Conservation (phyloP, 2,113 vertebrate genomes). For the Machaerirhynchus nigripectus region DNA sequence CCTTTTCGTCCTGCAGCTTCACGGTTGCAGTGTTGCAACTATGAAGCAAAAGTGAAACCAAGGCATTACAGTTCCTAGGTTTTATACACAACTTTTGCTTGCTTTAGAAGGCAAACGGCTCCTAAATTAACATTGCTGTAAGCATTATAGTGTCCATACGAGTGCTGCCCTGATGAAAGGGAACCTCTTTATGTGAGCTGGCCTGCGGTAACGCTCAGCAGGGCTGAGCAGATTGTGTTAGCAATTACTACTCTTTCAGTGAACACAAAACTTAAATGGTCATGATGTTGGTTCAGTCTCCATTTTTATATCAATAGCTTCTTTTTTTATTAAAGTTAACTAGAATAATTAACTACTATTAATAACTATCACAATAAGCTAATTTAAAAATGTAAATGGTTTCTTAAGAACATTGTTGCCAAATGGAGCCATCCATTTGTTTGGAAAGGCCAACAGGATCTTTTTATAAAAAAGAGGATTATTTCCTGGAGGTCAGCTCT, state of each 20-base stretch:
- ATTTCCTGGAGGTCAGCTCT: neutral
- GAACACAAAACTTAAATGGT: neutral
- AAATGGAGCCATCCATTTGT: neutral
- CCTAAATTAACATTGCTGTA: neutral
- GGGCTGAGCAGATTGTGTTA: neutral
- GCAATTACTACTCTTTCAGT: neutral
- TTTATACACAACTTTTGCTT: neutral
- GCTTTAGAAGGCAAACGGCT: neutral
- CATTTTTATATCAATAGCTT: neutral
- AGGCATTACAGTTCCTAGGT: neutral
- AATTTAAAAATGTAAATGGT: neutral
- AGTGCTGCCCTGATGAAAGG: neutral
- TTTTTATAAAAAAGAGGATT: neutral
- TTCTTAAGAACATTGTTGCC: neutral
- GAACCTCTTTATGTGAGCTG: neutral
- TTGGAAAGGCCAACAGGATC: neutral
- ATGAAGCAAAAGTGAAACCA: conserved; percentile 32
- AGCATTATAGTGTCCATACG: neutral
- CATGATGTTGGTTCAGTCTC: neutral
- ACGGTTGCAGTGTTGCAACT: neutral
- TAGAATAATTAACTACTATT: neutral
- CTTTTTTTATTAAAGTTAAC: neutral
- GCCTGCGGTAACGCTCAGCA: too few species aligned
- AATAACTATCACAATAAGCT: neutral
- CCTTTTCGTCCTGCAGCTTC: neutral